phyloP scores from a whole-genome alignment of 2,888 invertebrate genomes.

The Gonocerus acuteangulatus region DNA sequence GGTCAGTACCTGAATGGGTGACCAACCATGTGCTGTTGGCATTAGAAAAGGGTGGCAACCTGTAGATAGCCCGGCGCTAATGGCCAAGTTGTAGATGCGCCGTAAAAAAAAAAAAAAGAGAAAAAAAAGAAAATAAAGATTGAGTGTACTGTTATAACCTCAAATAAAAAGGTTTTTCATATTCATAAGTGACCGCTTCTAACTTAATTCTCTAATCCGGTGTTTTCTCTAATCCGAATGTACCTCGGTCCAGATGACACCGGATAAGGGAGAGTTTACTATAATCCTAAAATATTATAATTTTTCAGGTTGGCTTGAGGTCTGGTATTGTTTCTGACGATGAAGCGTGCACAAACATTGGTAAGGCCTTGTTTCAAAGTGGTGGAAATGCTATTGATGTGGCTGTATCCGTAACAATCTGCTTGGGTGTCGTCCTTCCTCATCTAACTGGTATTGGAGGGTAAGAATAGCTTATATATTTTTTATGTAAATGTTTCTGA shows the following conservation, averaged over 20 bases:
- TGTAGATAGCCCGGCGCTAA: too few species aligned
- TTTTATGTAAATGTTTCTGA: background rate
- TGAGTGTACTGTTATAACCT: too few species aligned
- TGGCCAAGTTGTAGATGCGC: too few species aligned
- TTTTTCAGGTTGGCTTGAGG: slow-evolving; percentile 57
- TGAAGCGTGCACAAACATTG: slow-evolving; percentile 62
- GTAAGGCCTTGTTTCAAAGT: slow-evolving; percentile 56
- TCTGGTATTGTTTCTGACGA: slow-evolving; percentile 67
- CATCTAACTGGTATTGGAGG: slow-evolving; percentile 70
- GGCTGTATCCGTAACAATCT: slow-evolving; percentile 63
- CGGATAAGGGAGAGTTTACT: too few species aligned
- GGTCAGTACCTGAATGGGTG: too few species aligned
- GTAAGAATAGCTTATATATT: slow-evolving; percentile 45
- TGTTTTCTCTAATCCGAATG: too few species aligned
- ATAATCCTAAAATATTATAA: slow-evolving; percentile 5
- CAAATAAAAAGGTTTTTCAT: too few species aligned
- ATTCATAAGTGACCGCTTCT: too few species aligned
- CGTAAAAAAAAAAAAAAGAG: background rate
- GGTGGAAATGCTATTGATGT: slow-evolving; percentile 74
- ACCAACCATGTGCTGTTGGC: too few species aligned
- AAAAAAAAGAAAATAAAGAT: background rate
- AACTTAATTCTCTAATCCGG: too few species aligned
- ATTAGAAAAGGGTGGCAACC: too few species aligned
- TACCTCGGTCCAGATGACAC: too few species aligned
- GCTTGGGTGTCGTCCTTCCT: slow-evolving; percentile 63